Percentiles rank a stretch among this genome's conserved stretches.
Conservation (phyloP, 2,113 vertebrate species). For the Myodes glareolus region DNA sequence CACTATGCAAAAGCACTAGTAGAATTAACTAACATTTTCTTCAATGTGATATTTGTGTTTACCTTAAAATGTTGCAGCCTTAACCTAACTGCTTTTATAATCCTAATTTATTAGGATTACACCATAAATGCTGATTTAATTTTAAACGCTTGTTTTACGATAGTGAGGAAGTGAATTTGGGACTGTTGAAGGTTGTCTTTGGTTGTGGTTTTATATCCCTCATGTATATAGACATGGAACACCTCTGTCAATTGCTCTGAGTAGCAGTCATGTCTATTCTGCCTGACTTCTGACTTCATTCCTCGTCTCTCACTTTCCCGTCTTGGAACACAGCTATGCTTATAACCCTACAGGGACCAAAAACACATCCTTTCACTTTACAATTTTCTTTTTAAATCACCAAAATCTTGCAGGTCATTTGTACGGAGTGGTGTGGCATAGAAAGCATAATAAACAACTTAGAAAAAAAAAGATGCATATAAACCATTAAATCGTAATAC, state of each 20-base stretch:
- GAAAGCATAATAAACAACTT: background rate
- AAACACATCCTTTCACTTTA: background rate
- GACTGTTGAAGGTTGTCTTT: background rate
- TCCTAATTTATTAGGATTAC: background rate
- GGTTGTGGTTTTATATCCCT: background rate
- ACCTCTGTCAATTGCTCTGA: background rate
- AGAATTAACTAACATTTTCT: background rate
- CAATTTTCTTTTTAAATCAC: background rate
- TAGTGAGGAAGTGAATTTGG: background rate
- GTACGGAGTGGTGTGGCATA: rapidly evolving
- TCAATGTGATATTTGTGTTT: background rate
- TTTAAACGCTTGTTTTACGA: background rate
- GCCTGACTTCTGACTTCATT: background rate
- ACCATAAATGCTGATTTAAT: background rate
- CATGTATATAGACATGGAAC: background rate
- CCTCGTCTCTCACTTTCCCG: background rate
- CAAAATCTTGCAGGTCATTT: background rate
- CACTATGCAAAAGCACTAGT: background rate
- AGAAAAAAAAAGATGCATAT: background rate
- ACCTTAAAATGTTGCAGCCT: background rate
- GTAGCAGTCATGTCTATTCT: background rate
- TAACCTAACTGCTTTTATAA: background rate
- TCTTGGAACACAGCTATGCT: background rate
- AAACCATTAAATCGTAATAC: background rate
- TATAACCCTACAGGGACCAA: background rate